A percentile compares a stretch with the other conserved stretches of the same genome.
Conservation (phyloP, 2,888 invertebrate genomes). For the Diarsia rubi region DNA sequence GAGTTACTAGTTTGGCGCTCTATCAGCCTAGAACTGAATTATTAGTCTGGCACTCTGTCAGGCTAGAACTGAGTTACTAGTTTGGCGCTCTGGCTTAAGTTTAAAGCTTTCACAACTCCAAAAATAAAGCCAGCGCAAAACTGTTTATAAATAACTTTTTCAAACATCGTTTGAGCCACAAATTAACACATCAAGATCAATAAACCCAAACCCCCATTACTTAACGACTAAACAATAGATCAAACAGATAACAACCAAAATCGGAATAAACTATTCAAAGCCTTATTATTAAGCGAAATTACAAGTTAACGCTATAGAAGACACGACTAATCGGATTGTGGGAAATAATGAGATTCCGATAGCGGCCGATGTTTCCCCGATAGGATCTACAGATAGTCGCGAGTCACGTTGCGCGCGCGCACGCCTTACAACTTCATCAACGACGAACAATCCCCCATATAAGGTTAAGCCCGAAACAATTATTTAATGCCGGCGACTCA, state of each 20-base stretch:
- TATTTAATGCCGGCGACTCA: constrained; percentile 62
- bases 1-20: too few species aligned
- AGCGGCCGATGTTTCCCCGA: constrained; percentile 74
- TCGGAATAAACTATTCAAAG: constrained; percentile 59
- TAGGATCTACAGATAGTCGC: constrained; percentile 75
- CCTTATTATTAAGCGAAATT: constrained; percentile 66
- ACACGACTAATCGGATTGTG: constrained; percentile 79
- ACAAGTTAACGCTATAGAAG: constrained; percentile 71
- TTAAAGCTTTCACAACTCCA: too few species aligned
- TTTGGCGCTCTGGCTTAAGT: too few species aligned
- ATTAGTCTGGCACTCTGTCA: too few species aligned
- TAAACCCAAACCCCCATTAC: constrained; percentile 27
- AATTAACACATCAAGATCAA: constrained; percentile 39
- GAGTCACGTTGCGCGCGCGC: constrained; percentile 73
- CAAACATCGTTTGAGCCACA: neutral
- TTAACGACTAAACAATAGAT: constrained; percentile 46
- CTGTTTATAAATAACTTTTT: neutral
- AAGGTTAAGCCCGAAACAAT: constrained; percentile 67
- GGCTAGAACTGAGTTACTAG: too few species aligned
- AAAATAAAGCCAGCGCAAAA: neutral
- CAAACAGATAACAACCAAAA: constrained; percentile 54
- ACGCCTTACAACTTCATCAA: constrained; percentile 76
- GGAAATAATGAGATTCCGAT: constrained; percentile 80
- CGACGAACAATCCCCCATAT: constrained; percentile 55
- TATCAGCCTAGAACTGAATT: too few species aligned